Evolutionary conservation across 1,140 invertebrate genomes (phyloP), one percentile per base, ranked within the genome.

Genomic region (Eumaeus atala): DNA sequence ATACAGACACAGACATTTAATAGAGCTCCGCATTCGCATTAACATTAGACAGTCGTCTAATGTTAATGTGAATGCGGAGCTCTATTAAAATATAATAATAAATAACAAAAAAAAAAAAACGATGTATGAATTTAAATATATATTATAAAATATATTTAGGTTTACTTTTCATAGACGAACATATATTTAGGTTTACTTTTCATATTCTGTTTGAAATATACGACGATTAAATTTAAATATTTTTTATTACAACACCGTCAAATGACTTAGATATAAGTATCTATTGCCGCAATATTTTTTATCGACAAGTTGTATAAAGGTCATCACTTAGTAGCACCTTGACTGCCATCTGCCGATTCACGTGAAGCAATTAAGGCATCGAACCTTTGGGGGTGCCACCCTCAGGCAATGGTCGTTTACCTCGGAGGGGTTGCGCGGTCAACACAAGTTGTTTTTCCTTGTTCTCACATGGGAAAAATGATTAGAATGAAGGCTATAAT

Each of bases 261-360:
- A 34, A 48, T 42, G 18, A 11, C 28, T 52, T 54, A 60, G 47
- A 59, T 52, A 21, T 48, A 62, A n/a, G n/a, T 63, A 66, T 72
- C 64, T 61, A 70, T 62, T 28, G 21, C 21, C 50, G 55, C 16
- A 58, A 55, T 54, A 47, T 54, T 63, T 66, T 59, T 65, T 67
- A 79, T 79, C 75, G 74, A 77, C 67, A 77, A 67, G 48, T 28
- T 50, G 28, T 8, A 47, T 59, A 68, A 70, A 70, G 75, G 64
- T 61, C 79, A 74, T 63, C 82, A 64, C 77, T 83, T 64, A 60
- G 62, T 72, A 67, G 76, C 83, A 86, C 83, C 83, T 86, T 85
- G 83, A 79, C 70, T 70, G 54, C 78, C 75, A 86, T 77, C 80
- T 84, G 83, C 83, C 76, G 70, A 68, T 69, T 67, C 79, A 77